Percentiles rank a stretch among this genome's conserved stretches.
Conservation (phyloP, 2,113 vertebrate genomes). For the Clarias batrachus region DNA sequence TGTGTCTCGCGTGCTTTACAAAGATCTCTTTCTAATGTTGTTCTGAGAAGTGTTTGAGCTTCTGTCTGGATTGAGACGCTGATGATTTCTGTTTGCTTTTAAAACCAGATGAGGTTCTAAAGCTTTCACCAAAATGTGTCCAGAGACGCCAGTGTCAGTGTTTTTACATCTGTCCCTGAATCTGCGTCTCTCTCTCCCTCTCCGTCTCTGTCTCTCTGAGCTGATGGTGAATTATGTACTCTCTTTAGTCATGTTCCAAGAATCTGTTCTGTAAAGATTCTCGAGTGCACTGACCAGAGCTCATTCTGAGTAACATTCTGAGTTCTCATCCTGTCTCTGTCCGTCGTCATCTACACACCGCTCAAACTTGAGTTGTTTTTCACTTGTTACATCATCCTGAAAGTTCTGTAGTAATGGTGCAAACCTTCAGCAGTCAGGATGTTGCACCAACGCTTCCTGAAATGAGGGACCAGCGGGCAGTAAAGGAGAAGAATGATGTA, state of each 20-base stretch:
- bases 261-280: background rate
- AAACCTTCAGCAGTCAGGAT: background rate
- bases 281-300: background rate
- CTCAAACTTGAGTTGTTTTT: background rate
- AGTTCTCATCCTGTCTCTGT: too few species aligned
- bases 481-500: background rate
- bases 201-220: background rate
- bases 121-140: background rate
- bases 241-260: background rate
- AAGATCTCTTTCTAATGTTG: background rate
- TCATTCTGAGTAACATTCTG: background rate
- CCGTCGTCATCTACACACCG: too few species aligned
- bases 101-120: background rate
- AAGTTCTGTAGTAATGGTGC: background rate
- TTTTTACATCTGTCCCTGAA: background rate
- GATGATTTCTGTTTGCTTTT: conserved; percentile 8
- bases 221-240: background rate
- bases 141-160: background rate
- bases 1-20: conserved; percentile 1
- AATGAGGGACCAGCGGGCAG: background rate
- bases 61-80: background rate
- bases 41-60: background rate
- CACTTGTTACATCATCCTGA: background rate
- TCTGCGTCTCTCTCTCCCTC: background rate
- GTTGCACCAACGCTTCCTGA: background rate